Percentiles rank a stretch among this genome's conserved stretches.
Evolutionary conservation across 2,888 invertebrate genomes (phyloP).

Genomic region (Diadegma fenestrale): DNA sequence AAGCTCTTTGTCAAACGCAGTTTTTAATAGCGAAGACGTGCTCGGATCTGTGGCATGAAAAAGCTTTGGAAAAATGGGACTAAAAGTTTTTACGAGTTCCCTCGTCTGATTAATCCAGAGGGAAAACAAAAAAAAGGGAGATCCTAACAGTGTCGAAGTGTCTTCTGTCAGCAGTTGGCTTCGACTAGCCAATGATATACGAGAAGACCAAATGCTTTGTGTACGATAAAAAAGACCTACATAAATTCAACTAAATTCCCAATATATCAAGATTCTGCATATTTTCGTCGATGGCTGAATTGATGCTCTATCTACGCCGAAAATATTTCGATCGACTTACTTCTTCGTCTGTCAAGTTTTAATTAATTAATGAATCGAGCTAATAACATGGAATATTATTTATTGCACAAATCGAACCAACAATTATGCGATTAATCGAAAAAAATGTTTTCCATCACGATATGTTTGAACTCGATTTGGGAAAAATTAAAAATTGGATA

Average conservation of each 20-base stretch:
- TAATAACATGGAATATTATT: not conserved
- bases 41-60: not conserved
- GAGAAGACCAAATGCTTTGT: not conserved
- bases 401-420: not conserved
- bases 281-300: not conserved
- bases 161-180: not conserved
- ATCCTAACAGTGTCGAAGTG: not conserved
- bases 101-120: not conserved
- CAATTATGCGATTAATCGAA: not conserved
- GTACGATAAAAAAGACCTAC: constrained; percentile 4
- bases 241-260: constrained; percentile 11
- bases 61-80: not conserved
- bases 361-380: not conserved
- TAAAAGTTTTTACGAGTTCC: not conserved
- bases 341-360: not conserved
- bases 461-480: too few species aligned
- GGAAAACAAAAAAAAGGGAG: constrained; percentile 1
- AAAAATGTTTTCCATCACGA: too few species aligned
- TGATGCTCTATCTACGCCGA: not conserved
- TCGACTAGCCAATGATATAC: constrained; percentile 6
- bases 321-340: not conserved
- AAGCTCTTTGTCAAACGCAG: not conserved
- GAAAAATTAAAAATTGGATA: too few species aligned
- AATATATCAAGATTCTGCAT: not conserved
- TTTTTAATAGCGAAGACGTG: not conserved